These are phyloP conservation scores for Cyclophora punctaria DNA, from an alignment of 2,888 invertebrate species.

Conservation along the genomic window DNA sequence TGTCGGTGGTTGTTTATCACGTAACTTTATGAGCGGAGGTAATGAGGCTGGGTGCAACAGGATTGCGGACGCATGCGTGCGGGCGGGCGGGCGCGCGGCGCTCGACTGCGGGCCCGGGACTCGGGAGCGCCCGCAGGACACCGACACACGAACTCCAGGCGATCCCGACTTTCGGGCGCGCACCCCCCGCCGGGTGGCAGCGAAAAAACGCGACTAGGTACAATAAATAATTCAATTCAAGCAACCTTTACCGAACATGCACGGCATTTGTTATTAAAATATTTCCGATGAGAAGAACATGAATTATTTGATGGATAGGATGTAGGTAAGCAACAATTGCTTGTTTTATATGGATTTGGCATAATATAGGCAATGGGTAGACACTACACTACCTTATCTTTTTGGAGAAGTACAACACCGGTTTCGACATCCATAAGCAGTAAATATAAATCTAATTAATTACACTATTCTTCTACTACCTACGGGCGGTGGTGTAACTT, in stretches of 20 bases:
- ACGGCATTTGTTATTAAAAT: too few relatives aligned
- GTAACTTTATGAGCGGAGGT: constrained; percentile 1
- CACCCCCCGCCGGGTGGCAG: constrained; percentile 36
- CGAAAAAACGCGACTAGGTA: constrained; percentile 19
- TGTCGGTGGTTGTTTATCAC: constrained; percentile 4
- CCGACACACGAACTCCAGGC: constrained; percentile 31
- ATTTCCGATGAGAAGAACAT: too few relatives aligned
- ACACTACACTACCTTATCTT: too few relatives aligned
- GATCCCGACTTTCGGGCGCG: constrained; percentile 33
- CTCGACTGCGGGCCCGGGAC: constrained; percentile 40
- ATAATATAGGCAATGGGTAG: too few relatives aligned
- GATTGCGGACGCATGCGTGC: constrained; percentile 58
- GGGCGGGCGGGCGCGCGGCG: constrained; percentile 43
- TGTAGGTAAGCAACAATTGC: too few relatives aligned
- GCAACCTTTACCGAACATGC: background rate
- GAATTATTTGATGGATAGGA: too few relatives aligned
- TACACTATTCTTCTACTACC: too few relatives aligned
- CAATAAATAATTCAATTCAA: constrained; percentile 18
- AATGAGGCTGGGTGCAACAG: constrained; percentile 37
- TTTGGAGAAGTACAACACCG: too few relatives aligned
- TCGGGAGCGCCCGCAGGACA: constrained; percentile 19
- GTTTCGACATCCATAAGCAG: too few relatives aligned
- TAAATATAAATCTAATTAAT: too few relatives aligned
- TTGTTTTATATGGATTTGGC: too few relatives aligned
- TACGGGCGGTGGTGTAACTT: too few relatives aligned